Base-by-base conservation (phyloP, 2,113 vertebrate species). In the Tinamus guttatus region DNA sequence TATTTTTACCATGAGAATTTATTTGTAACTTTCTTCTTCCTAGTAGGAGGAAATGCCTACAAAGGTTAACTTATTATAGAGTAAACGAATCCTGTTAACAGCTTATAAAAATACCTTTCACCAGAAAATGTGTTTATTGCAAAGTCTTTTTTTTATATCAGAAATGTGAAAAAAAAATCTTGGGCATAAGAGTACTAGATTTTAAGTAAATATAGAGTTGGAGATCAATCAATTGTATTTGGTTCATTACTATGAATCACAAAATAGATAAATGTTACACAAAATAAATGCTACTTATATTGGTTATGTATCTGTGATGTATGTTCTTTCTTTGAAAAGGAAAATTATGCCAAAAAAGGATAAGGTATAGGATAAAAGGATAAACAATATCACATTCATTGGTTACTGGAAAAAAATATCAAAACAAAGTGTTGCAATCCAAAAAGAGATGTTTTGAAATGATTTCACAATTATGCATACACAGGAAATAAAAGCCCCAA, bases 311-410 rank as follows among this genome's bases (percentile, higher is more conserved):
- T 59, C 24, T 81, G 5, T 78, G 24, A 7, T 65, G 54, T 36
- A 87, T n/a, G 91, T 75, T 92, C 38, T 60, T 93, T 59, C 41
- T 79, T 94, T 87, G 60, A 45, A 47, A 92, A 87, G 34, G 45
- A 65, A 86, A 86, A 74, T 87, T 18, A 27, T 38, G 5, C 8
- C 15, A 41, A 49, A 51, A 32, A 52, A 41, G 18, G 4, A 30
- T 4, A 67, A 49, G n/a, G n/a, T n/a, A n/a, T n/a, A n/a, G n/a
- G n/a, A n/a, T n/a, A n/a, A n/a, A n/a, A n/a, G 82, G 5, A 32
- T 28, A 81, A 38, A n/a, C 3, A 52, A 11, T 9, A 64, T 6
- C 5, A 41, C 38, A 69, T 89, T 58, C 32, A 62, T 70, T 68
- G 59, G 9, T 36, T 74, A 52, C 15, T 81, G 13, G 11, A 13